Conservation (phyloP, 2,888 invertebrate species). For the Molanna angustata region DNA sequence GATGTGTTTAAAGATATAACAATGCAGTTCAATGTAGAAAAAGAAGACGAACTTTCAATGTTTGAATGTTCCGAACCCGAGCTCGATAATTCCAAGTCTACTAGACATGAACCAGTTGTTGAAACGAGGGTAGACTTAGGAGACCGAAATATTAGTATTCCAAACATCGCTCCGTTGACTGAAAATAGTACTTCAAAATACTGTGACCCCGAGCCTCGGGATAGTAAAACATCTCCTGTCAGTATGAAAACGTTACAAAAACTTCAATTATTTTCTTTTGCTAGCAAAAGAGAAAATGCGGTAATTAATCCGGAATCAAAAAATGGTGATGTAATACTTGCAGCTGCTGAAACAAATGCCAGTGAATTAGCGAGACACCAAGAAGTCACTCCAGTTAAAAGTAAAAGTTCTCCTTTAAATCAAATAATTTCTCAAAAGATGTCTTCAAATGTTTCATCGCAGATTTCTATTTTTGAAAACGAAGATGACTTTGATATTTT, state of each 20-base stretch:
- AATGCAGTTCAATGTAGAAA: constrained; percentile 39
- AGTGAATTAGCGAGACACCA: background rate
- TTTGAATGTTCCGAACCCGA: constrained; percentile 28
- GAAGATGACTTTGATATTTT: constrained; percentile 51
- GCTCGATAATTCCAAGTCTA: too few relatives aligned
- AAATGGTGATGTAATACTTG: background rate
- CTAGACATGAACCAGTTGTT: background rate
- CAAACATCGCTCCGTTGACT: too few relatives aligned
- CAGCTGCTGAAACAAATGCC: background rate
- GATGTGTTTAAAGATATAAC: constrained; percentile 45
- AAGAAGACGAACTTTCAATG: constrained; percentile 26
- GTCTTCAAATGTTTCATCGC: constrained; percentile 41
- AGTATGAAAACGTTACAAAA: constrained; percentile 26
- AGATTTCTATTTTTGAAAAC: constrained; percentile 53
- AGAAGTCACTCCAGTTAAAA: background rate
- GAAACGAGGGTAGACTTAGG: too few relatives aligned
- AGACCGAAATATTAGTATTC: too few relatives aligned
- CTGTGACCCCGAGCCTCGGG: too few relatives aligned
- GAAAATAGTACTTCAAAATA: too few relatives aligned
- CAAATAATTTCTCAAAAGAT: background rate
- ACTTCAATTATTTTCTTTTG: constrained; percentile 34
- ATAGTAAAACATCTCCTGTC: constrained; percentile 24
- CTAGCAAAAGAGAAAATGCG: constrained; percentile 25
- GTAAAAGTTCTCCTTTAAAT: background rate
- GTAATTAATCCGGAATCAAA: constrained; percentile 25